A percentile compares a stretch with the other conserved stretches of the same genome.
Conservation (phyloP, 2,888 invertebrate genomes). For the Drosophila anomelani region DNA sequence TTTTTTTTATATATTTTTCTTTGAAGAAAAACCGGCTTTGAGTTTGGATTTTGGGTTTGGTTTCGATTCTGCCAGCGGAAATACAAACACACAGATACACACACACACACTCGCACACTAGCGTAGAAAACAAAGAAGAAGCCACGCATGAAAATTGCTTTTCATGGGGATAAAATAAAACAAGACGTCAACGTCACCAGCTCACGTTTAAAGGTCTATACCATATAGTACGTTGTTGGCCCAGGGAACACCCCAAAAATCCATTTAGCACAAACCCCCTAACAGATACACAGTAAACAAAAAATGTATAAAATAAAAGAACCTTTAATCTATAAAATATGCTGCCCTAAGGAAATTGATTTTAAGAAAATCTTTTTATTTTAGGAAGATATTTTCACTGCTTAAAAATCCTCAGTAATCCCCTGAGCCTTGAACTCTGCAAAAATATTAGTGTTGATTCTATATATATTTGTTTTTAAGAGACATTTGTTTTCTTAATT, state of each 20-base stretch:
- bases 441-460: neutral
- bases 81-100: slow-evolving; percentile 60
- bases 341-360: no score
- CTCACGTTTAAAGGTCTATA: slow-evolving; percentile 16
- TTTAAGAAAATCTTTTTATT: no score
- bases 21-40: slow-evolving; percentile 76
- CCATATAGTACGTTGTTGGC: slow-evolving; percentile 7
- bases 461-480: neutral
- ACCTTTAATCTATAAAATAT: neutral
- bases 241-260: slow-evolving; percentile 26
- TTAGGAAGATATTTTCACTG: no score
- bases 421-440: no score
- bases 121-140: slow-evolving; percentile 65
- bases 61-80: slow-evolving; percentile 62
- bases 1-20: slow-evolving; percentile 43
- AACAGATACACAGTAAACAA: neutral
- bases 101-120: slow-evolving; percentile 13
- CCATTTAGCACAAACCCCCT: slow-evolving; percentile 48
- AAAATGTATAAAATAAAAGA: neutral
- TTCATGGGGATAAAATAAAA: slow-evolving; percentile 63
- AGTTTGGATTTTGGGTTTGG: slow-evolving; percentile 51
- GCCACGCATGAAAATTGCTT: slow-evolving; percentile 80
- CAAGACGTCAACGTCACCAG: slow-evolving; percentile 73
- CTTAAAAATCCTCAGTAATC: no score
- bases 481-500: no score